Percentiles rank a stretch among this genome's conserved stretches.
phyloP scores from a whole-genome alignment of 2,797 vertebrate genomes.

The Diceros bicornis region DNA sequence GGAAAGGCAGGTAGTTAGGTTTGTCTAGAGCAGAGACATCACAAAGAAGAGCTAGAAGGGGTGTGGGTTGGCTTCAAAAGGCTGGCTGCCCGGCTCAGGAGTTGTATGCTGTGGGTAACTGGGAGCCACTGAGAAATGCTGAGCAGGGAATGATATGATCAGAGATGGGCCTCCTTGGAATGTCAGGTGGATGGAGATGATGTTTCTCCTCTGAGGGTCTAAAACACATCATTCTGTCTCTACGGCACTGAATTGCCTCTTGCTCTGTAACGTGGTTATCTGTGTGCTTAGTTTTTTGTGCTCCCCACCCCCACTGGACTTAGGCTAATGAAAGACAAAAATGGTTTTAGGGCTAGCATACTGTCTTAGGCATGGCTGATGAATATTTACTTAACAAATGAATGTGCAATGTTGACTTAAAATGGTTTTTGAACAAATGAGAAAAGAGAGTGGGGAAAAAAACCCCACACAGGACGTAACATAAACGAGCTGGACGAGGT shows the following conservation, averaged over 20 bases:
- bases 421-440: not conserved
- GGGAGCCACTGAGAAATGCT: not conserved
- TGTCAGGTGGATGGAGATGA: not conserved
- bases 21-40: not conserved
- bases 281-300: not conserved
- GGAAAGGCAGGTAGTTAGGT: not conserved
- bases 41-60: not conserved
- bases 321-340: not conserved
- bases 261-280: not conserved
- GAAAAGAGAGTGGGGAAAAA: not conserved
- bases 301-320: not conserved
- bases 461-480: not conserved
- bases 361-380: not conserved
- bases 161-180: not conserved
- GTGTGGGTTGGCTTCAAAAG: not conserved
- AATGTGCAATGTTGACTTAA: not conserved
- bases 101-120: not conserved
- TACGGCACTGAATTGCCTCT: not conserved
- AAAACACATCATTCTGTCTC: not conserved
- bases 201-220: not conserved
- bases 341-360: not conserved
- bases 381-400: conserved; percentile 1
- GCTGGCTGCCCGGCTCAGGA: not conserved
- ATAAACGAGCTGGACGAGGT: not conserved
- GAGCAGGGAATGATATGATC: not conserved